A percentile compares a stretch with the other conserved stretches of the same genome.
Evolutionary conservation across 2,888 invertebrate genomes (phyloP).

Genomic region (Teleiodes luculella): DNA sequence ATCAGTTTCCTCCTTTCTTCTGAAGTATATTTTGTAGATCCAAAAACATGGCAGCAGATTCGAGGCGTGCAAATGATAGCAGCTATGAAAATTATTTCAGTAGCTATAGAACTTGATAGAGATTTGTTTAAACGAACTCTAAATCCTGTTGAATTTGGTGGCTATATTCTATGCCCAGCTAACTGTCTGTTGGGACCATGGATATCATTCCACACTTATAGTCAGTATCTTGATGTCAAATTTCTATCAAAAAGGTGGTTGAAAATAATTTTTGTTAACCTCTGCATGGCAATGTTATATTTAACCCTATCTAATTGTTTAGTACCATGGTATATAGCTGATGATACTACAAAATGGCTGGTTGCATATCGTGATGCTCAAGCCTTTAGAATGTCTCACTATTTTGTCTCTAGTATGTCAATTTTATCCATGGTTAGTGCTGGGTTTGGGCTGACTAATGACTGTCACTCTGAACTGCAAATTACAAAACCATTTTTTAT

Average conservation of each 20-base stretch:
- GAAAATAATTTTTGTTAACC: conserved; percentile 73
- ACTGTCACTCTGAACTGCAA: conserved; percentile 74
- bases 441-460: conserved; percentile 77
- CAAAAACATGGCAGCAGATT: conserved; percentile 87
- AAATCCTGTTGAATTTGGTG: conserved; percentile 82
- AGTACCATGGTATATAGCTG: conserved; percentile 81
- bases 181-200: conserved; percentile 95
- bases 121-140: conserved; percentile 71
- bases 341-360: conserved; percentile 83
- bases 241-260: conserved; percentile 76
- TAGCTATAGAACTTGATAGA: conserved; percentile 84
- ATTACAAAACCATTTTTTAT: conserved; percentile 88
- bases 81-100: conserved; percentile 92
- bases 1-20: conserved; percentile 61
- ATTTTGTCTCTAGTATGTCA: conserved; percentile 94
- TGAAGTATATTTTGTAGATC: conserved; percentile 80
- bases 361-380: conserved; percentile 93
- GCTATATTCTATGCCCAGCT: conserved; percentile 90
- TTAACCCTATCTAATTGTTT: conserved; percentile 88
- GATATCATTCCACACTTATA: conserved; percentile 86
- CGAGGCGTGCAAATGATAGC: conserved; percentile 94
- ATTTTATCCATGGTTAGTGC: conserved; percentile 85
- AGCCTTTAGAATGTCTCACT: conserved; percentile 95
- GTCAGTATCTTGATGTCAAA: conserved; percentile 68
- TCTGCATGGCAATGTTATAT: conserved; percentile 79